Conservation (phyloP, 2,113 vertebrate genomes). For the Dascyllus trimaculatus region DNA sequence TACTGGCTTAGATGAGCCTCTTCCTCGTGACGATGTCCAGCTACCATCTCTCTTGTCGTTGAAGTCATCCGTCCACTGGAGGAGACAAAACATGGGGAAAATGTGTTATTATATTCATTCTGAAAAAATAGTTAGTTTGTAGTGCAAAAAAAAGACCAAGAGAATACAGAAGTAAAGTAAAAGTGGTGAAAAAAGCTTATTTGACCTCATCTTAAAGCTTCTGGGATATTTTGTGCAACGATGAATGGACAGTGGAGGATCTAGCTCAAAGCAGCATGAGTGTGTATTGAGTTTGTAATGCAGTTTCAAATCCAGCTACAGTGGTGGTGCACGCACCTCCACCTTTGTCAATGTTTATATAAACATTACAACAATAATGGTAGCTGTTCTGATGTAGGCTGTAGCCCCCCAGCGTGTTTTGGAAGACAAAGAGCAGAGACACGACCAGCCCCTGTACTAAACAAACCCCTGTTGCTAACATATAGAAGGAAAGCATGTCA, state of each 20-base stretch:
- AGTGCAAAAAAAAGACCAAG: too few species aligned
- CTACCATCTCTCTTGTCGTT: constrained; percentile 90
- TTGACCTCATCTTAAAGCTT: too few species aligned
- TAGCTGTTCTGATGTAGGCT: neutral
- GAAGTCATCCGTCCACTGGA: constrained; percentile 95
- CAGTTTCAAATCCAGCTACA: neutral
- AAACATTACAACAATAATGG: constrained; percentile 1
- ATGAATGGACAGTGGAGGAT: neutral
- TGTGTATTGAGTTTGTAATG: neutral
- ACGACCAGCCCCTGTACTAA: neutral
- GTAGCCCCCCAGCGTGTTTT: neutral
- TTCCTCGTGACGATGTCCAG: constrained; percentile 91
- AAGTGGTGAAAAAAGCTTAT: neutral
- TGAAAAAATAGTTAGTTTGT: too few species aligned
- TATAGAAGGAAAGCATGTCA: neutral
- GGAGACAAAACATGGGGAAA: constrained; percentile 18
- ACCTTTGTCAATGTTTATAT: neutral
- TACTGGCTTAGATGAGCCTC: constrained; percentile 87
- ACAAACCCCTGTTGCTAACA: neutral
- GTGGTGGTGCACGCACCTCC: neutral
- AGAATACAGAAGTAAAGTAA: too few species aligned
- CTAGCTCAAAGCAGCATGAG: neutral
- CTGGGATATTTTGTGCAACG: neutral
- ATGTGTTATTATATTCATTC: too few species aligned
- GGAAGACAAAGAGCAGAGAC: neutral